Conservation (phyloP, 2,113 vertebrate species). For the Sphaerodactylus townsendi region DNA sequence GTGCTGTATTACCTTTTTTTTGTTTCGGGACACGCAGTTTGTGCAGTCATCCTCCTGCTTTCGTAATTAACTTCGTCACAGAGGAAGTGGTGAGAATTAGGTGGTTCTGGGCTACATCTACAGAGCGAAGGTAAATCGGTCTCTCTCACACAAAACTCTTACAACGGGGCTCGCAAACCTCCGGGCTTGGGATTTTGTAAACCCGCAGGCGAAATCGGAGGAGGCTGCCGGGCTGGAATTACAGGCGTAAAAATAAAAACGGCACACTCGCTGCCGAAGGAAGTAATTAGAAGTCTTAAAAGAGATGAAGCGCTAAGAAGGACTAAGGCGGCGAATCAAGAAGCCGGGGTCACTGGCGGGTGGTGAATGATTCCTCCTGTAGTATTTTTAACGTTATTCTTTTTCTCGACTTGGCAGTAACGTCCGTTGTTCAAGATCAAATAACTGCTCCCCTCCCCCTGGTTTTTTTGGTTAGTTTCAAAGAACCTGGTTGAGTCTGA, state of each 20-base stretch:
- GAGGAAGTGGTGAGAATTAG: slow-evolving; percentile 95
- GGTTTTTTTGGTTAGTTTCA: background rate
- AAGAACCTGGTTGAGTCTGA: background rate
- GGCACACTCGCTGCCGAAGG: background rate
- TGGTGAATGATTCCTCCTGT: background rate
- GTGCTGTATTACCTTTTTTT: slow-evolving; percentile 52
- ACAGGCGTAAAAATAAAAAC: background rate
- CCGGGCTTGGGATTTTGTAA: background rate
- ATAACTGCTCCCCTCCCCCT: too few relatives aligned
- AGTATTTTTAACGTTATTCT: background rate
- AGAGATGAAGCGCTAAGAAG: background rate
- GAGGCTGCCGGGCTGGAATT: background rate
- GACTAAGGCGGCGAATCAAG: background rate
- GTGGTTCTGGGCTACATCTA: slow-evolving; percentile 97
- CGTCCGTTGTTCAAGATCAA: background rate
- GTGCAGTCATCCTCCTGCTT: slow-evolving; percentile 92
- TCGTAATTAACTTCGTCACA: slow-evolving; percentile 96
- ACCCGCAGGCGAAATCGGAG: background rate
- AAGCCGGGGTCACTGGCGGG: background rate
- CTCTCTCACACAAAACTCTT: background rate
- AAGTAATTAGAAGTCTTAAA: background rate
- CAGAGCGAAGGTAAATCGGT: slow-evolving; percentile 89
- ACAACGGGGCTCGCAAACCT: background rate
- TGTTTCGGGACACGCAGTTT: slow-evolving; percentile 77
- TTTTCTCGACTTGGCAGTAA: background rate